Evolutionary conservation across 2,113 vertebrate genomes (phyloP).

Genomic region (Megaceryle torquata): DNA sequence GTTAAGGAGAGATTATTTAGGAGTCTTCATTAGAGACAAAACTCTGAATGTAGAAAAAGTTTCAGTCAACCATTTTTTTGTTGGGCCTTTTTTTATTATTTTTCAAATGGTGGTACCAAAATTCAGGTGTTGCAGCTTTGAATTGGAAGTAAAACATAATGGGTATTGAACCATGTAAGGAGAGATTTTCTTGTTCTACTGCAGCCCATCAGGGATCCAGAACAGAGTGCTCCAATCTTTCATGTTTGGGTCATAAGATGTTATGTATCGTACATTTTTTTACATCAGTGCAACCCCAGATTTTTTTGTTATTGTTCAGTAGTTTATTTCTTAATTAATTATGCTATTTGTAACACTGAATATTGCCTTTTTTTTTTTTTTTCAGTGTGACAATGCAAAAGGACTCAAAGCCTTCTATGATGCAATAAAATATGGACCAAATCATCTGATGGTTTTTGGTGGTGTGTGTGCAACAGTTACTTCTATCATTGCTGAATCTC

Average conservation of each 20-base stretch:
- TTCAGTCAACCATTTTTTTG: neutral
- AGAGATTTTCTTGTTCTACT: neutral
- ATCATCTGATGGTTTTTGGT: conserved; percentile 98
- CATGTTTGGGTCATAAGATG: neutral
- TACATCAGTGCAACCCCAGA: neutral
- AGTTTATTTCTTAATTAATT: neutral
- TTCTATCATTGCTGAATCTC: conserved; percentile 96
- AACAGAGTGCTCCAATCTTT: neutral
- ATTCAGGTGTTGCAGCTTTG: neutral
- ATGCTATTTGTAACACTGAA: neutral
- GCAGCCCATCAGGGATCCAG: neutral
- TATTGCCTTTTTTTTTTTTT: neutral
- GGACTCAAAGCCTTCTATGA: conserved; percentile 98
- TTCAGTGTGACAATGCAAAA: conserved; percentile 96
- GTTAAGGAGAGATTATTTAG: neutral
- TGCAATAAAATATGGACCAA: conserved; percentile 97
- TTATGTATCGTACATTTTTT: neutral
- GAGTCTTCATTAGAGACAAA: neutral
- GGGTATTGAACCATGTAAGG: rapidly evolving
- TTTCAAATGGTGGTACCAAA: neutral
- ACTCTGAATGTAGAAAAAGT: neutral
- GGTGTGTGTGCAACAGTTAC: conserved; percentile 97
- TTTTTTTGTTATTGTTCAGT: neutral
- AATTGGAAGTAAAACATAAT: neutral
- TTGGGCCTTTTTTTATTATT: neutral